Conservation (phyloP, 2,888 invertebrate genomes). For the Theodoxus fluviatilis region DNA sequence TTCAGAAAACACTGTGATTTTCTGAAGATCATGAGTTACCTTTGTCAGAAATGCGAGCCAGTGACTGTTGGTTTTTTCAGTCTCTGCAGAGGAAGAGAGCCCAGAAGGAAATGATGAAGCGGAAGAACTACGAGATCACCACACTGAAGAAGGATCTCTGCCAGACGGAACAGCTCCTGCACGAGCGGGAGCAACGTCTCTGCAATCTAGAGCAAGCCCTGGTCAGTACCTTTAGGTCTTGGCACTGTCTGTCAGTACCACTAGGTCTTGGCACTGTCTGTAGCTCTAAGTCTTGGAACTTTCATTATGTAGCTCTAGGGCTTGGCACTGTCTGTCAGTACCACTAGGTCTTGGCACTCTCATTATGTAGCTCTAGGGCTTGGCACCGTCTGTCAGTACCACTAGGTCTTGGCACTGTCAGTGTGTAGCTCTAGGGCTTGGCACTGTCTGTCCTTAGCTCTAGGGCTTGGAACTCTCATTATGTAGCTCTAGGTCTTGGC, state of each 20-base stretch:
- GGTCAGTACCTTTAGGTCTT: conserved; percentile 20
- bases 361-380: not conserved
- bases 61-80: not conserved
- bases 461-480: no score
- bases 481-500: not conserved
- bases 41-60: not conserved
- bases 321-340: no score
- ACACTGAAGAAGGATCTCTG: conserved; percentile 57
- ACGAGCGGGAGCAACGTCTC: conserved; percentile 29
- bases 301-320: no score
- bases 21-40: no score
- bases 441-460: no score
- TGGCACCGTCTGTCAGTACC: not conserved
- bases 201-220: conserved; percentile 27
- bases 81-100: conserved; percentile 42
- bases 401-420: not conserved
- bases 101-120: conserved; percentile 51
- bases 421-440: no score
- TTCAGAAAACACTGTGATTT: not conserved
- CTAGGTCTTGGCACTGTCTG: not conserved
- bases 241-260: no score
- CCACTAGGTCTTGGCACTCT: no score
- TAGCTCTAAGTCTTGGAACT: not conserved
- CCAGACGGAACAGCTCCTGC: conserved; percentile 45
- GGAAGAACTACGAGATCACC: conserved; percentile 63